A percentile compares a stretch with the other conserved stretches of the same genome.
These are phyloP conservation scores for Gobio gobio DNA, from an alignment of 2,113 vertebrate species.

Conservation along the genomic window DNA sequence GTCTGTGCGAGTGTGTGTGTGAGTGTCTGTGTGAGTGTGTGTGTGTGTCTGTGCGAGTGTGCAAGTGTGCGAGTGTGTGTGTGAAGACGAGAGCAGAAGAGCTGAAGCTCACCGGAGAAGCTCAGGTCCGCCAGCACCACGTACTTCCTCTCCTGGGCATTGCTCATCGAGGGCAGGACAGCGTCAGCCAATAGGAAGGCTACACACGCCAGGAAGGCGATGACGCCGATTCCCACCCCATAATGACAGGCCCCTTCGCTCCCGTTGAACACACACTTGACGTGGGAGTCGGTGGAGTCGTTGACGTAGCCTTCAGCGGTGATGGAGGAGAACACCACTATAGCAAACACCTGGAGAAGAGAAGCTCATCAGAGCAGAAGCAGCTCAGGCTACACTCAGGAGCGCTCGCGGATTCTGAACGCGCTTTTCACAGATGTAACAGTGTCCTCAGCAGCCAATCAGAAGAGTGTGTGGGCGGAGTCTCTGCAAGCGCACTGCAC, in stretches of 20 bases:
- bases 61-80: too few relatives aligned
- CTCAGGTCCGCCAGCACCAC: slow-evolving; percentile 83
- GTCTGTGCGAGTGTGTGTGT: too few relatives aligned
- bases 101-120: slow-evolving; percentile 89
- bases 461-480: too few relatives aligned
- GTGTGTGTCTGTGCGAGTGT: too few relatives aligned
- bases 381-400: too few relatives aligned
- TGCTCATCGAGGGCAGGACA: slow-evolving; percentile 89
- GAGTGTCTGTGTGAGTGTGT: too few relatives aligned
- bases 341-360: slow-evolving; percentile 81
- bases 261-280: slow-evolving; percentile 82
- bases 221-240: slow-evolving; percentile 80
- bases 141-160: slow-evolving; percentile 82
- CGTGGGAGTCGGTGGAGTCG: fast-evolving
- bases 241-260: slow-evolving; percentile 87
- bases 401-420: too few relatives aligned
- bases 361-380: neutral
- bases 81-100: too few relatives aligned
- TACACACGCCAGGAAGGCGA: slow-evolving; percentile 86
- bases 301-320: slow-evolving; percentile 87
- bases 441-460: too few relatives aligned
- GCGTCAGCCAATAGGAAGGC: slow-evolving; percentile 84
- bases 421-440: too few relatives aligned
- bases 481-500: too few relatives aligned
- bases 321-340: slow-evolving; percentile 90